Evolutionary conservation across 2,113 vertebrate species (phyloP).

Genomic region (Pelusios castaneus): DNA sequence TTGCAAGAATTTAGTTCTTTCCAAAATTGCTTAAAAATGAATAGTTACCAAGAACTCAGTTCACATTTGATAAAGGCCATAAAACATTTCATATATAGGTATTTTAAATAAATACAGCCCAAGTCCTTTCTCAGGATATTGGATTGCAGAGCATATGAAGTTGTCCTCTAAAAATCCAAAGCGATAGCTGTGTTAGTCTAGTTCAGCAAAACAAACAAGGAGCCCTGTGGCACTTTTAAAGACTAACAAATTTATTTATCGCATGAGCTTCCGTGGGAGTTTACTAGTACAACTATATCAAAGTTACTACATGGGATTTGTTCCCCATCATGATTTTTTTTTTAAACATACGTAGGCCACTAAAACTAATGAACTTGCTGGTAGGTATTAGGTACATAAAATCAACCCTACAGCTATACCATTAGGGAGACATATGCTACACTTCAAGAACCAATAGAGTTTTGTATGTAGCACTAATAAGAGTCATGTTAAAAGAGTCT

Average conservation of each 20-base stretch:
- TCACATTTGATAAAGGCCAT: fast-evolving
- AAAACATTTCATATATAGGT: fast-evolving
- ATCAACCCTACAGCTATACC: fast-evolving
- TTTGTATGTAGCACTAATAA: fast-evolving
- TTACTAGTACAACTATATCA: neutral
- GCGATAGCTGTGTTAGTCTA: no score
- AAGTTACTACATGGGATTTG: neutral
- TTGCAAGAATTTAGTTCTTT: fast-evolving
- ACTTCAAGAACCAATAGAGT: fast-evolving
- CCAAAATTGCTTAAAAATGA: neutral
- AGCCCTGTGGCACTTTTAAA: no score
- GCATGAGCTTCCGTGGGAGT: no score
- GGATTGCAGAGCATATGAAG: fast-evolving
- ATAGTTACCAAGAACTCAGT: neutral
- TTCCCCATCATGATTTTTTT: neutral
- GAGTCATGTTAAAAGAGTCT: no score
- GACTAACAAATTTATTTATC: no score
- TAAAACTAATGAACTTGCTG: fast-evolving
- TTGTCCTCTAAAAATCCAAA: no score
- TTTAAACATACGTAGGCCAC: neutral
- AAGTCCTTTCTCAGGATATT: fast-evolving
- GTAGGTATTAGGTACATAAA: fast-evolving
- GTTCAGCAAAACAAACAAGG: no score
- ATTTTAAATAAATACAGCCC: neutral
- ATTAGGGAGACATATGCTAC: fast-evolving